These are phyloP conservation scores for Callosobruchus maculatus DNA, from an alignment of 2,888 invertebrate genomes.

Conservation along the genomic window DNA sequence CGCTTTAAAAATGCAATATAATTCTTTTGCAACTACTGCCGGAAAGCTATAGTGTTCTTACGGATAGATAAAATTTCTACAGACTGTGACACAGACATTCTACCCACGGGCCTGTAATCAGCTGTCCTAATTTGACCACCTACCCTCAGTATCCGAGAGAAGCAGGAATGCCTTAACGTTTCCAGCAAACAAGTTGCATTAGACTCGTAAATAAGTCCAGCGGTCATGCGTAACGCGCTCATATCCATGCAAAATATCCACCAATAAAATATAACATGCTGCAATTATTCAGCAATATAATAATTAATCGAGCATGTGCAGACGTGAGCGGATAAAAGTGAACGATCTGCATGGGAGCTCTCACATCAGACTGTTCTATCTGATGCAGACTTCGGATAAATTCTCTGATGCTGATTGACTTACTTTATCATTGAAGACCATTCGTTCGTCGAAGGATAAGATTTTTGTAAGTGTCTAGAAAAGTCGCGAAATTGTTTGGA, in stretches of 20 bases:
- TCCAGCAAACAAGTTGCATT: slow-evolving; percentile 1
- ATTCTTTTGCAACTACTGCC: too few relatives aligned
- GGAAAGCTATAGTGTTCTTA: too few relatives aligned
- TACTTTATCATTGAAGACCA: too few relatives aligned
- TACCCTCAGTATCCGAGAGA: neutral
- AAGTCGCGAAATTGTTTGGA: too few relatives aligned
- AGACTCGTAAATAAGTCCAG: slow-evolving; percentile 2
- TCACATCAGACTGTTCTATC: neutral
- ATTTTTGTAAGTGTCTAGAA: too few relatives aligned
- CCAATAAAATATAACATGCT: slow-evolving; percentile 6
- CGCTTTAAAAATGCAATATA: too few relatives aligned
- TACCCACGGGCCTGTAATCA: too few relatives aligned
- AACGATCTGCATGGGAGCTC: neutral
- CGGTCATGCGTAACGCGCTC: slow-evolving; percentile 3
- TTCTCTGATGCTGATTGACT: too few relatives aligned
- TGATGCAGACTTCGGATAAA: too few relatives aligned
- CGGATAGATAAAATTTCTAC: too few relatives aligned
- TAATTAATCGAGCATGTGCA: slow-evolving; percentile 9
- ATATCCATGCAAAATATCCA: slow-evolving; percentile 6
- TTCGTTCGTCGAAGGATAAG: too few relatives aligned
- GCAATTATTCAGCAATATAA: slow-evolving; percentile 11
- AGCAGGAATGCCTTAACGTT: neutral
- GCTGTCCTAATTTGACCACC: neutral
- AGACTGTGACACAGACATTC: too few relatives aligned
- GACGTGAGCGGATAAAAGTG: neutral